Percentiles rank a stretch among this genome's conserved stretches.
These are phyloP conservation scores for Drosophila monieri DNA, from an alignment of 2,888 invertebrate species.

Conservation along the genomic window DNA sequence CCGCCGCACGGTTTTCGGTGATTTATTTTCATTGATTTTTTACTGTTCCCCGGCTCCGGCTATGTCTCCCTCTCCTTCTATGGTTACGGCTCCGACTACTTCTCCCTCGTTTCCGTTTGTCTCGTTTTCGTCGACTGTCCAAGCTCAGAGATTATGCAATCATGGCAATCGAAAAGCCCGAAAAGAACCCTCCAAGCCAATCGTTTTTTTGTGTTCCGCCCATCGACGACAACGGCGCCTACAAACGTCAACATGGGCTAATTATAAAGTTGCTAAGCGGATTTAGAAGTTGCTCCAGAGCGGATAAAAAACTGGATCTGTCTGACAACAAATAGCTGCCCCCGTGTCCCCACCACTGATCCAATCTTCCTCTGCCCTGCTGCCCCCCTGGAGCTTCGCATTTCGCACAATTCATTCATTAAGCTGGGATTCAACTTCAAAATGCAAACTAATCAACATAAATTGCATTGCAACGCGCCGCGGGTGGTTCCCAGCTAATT, in stretches of 20 bases:
- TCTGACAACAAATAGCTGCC: constrained; percentile 10
- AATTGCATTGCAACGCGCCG: constrained; percentile 34
- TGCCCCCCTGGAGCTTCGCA: constrained; percentile 12
- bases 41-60: constrained; percentile 6
- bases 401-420: constrained; percentile 31
- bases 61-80: background rate
- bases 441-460: constrained; percentile 47
- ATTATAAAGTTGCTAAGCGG: constrained; percentile 75
- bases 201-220: constrained; percentile 6
- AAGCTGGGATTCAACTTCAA: constrained; percentile 26
- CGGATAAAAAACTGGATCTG: constrained; percentile 24
- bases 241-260: constrained; percentile 45
- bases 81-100: constrained; percentile 1
- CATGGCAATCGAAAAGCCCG: constrained; percentile 19
- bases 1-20: constrained; percentile 41
- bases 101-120: constrained; percentile 12
- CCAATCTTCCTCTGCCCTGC: background rate
- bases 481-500: constrained; percentile 21
- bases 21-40: constrained; percentile 56
- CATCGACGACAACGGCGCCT: constrained; percentile 29
- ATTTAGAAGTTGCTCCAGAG: constrained; percentile 48
- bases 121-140: constrained; percentile 22
- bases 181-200: constrained; percentile 36
- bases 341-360: background rate
- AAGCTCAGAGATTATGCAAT: constrained; percentile 70